Percentiles rank a stretch among this genome's conserved stretches.
Conservation (phyloP, 2,888 invertebrate species). For the Brachyopa scutellaris region DNA sequence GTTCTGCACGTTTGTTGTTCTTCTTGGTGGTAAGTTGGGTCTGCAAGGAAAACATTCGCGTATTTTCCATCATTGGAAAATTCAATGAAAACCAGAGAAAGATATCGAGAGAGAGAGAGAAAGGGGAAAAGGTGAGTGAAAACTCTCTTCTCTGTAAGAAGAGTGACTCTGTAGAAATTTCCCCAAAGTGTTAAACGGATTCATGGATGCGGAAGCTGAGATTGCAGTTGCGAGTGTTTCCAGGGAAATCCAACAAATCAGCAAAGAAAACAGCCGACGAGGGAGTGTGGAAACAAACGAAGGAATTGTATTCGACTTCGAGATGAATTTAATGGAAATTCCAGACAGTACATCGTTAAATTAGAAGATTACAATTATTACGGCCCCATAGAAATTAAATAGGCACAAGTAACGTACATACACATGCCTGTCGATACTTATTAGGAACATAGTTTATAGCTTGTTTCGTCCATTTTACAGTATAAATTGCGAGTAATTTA, state of each 20-base stretch:
- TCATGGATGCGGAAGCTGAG: constrained; percentile 21
- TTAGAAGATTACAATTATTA: constrained; percentile 26
- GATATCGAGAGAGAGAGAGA: constrained; percentile 9
- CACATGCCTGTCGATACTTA: no score
- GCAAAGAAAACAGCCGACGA: not conserved
- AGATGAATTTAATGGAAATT: constrained; percentile 28
- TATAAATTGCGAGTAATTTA: no score
- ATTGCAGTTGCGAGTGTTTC: not conserved
- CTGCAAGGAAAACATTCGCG: constrained; percentile 27
- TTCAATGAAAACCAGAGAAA: constrained; percentile 29
- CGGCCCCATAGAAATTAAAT: not conserved
- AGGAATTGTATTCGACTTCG: not conserved
- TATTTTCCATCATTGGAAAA: constrained; percentile 65
- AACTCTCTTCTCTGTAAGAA: constrained; percentile 24
- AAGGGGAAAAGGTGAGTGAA: not conserved
- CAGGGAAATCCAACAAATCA: constrained; percentile 12
- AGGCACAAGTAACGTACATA: no score
- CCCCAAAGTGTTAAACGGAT: constrained; percentile 23
- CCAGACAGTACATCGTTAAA: constrained; percentile 29
- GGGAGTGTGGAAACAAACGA: not conserved
- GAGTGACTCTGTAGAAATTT: constrained; percentile 23
- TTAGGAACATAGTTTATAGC: no score
- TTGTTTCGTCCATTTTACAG: no score
- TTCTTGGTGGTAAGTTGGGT: constrained; percentile 55
- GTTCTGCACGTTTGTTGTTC: constrained; percentile 49